Conservation (phyloP, 2,888 invertebrate genomes). For the Coremacera marginata region DNA sequence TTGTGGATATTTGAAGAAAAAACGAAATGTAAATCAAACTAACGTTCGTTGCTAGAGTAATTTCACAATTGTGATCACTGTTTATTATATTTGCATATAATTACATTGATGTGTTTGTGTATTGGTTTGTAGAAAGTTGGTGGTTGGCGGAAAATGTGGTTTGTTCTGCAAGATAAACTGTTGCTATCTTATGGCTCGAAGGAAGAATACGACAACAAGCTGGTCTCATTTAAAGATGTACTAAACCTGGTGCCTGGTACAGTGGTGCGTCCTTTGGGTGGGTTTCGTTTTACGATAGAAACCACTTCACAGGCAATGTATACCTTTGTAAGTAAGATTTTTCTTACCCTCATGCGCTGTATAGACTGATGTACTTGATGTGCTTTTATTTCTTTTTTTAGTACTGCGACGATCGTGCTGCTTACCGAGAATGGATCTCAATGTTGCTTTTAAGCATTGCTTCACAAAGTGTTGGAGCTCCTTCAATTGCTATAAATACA, state of each 20-base stretch:
- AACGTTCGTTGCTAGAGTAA: neutral
- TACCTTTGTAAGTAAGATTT: conserved; percentile 56
- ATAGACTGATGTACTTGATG: neutral
- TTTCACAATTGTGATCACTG: neutral
- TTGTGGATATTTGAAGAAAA: conserved; percentile 62
- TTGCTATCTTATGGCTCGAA: conserved; percentile 59
- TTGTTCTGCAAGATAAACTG: conserved; percentile 61
- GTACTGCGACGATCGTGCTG: conserved; percentile 61
- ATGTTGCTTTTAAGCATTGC: conserved; percentile 55
- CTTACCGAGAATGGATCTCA: conserved; percentile 61
- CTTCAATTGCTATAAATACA: conserved; percentile 6
- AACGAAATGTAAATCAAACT: conserved; percentile 57
- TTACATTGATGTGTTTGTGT: conserved; percentile 7
- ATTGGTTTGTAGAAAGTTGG: conserved; percentile 57
- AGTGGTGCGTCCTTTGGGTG: conserved; percentile 57
- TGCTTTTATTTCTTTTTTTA: conserved; percentile 33
- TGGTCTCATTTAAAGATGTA: conserved; percentile 61
- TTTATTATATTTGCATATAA: neutral
- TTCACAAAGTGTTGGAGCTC: neutral
- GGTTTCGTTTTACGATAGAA: conserved; percentile 61
- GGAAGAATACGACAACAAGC: conserved; percentile 61
- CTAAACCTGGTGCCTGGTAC: conserved; percentile 62
- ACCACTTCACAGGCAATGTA: conserved; percentile 59
- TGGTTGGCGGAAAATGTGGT: conserved; percentile 62
- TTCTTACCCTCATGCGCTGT: neutral